A percentile compares a stretch with the other conserved stretches of the same genome.
phyloP scores from a whole-genome alignment of 2,888 invertebrate genomes.

The Girardia tigrina region DNA sequence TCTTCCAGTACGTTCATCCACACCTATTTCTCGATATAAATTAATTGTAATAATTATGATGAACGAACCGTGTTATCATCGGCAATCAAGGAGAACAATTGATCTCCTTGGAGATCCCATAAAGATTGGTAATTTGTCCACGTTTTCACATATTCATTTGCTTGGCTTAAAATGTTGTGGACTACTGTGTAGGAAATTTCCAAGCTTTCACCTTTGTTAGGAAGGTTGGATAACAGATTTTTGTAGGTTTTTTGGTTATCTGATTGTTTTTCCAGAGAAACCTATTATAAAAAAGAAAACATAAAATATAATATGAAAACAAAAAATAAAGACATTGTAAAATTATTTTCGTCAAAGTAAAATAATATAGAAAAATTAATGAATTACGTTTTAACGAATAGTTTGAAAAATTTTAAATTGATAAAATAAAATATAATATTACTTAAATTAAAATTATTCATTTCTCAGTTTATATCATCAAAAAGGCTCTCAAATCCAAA shows the following conservation, averaged over 20 bases:
- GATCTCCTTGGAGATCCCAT: constrained; percentile 95
- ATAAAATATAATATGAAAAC: too few relatives aligned
- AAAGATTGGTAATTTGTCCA: constrained; percentile 93
- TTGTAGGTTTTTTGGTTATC: constrained; percentile 62
- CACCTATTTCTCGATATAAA: constrained; percentile 52
- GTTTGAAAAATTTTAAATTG: too few relatives aligned
- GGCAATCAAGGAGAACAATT: constrained; percentile 72
- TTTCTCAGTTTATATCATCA: too few relatives aligned
- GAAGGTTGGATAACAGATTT: constrained; percentile 77
- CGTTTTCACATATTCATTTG: constrained; percentile 74
- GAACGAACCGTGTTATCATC: neutral
- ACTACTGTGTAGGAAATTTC: constrained; percentile 81
- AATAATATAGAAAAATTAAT: too few relatives aligned
- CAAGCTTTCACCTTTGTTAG: constrained; percentile 65
- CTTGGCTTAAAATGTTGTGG: constrained; percentile 72
- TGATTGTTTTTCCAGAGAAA: constrained; percentile 71
- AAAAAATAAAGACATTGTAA: too few relatives aligned
- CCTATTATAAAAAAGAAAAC: constrained; percentile 54
- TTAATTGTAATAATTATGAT: neutral
- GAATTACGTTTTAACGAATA: too few relatives aligned
- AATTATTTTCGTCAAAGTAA: too few relatives aligned
- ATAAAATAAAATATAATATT: too few relatives aligned
- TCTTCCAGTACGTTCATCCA: constrained; percentile 98
- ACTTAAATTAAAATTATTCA: too few relatives aligned
- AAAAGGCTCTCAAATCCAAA: too few relatives aligned